Evolutionary conservation across 1,140 invertebrate species (phyloP), one percentile per base, ranked within the genome.

Genomic region (Ceratina calcarata): DNA sequence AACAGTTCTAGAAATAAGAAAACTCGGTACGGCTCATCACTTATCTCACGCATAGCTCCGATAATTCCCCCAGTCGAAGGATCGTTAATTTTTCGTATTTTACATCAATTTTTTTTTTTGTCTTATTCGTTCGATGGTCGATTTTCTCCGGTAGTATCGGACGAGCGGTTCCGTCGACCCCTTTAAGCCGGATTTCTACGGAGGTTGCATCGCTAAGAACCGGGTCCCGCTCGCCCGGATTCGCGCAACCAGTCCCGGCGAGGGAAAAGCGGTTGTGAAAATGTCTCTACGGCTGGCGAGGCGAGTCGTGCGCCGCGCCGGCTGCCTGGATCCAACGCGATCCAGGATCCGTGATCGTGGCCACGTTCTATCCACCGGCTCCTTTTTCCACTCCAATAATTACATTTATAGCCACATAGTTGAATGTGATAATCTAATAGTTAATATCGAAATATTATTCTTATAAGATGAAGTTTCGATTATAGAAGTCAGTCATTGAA

Each of bases 221-320:
- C 82, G 77, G 83, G 81, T 89, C 86, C 80, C 71, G 78, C 80
- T 81, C 78, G 75, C 74, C 78, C 71, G 49, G 71, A 85, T 85
- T 86, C 62, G 74, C 62, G 70, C 71, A 82, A 89, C 87, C 86
- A 90, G 89, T 90, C 85, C 71, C 71, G 75, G 24, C 73, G 80
- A 78, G 88, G 78, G 89, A 91, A 90, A 91, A 90, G 90, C 84
- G 84, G 89, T 91, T 89, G 89, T 90, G 89, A 91, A 91, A 91
- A 91, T 90, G 78, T 81, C 75, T 82, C 77, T 45, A 45, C 37
- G 78, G 45, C 57, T 18, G 67, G 20, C 1, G 57, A n/a, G 67
- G 20, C 1, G 49, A 76, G 32, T 58, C 65, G 83, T 69, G 68
- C 32, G 51, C 45, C 37, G 37, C 37, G 37, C 37, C 37, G 37